Evolutionary conservation across 2,113 vertebrate genomes (phyloP).

Genomic region (Dipodomys ordii): DNA sequence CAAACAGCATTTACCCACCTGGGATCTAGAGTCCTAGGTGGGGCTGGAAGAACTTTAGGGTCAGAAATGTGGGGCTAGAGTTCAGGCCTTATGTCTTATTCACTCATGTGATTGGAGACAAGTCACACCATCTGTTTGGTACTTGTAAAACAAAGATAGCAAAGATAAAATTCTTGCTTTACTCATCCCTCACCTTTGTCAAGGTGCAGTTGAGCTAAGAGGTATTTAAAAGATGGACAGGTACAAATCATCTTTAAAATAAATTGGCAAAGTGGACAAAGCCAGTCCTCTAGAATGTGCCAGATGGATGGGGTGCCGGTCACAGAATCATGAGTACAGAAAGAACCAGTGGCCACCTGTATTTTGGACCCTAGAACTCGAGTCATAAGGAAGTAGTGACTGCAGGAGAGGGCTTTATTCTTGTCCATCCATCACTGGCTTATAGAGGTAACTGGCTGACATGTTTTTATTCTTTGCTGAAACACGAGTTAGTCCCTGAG

Average conservation of each 20-base stretch:
- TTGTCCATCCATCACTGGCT: background rate
- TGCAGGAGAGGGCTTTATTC: background rate
- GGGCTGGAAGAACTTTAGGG: background rate
- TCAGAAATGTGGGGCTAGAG: background rate
- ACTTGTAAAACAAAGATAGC: conserved; percentile 43
- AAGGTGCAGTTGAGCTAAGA: conserved; percentile 17
- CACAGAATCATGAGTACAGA: background rate
- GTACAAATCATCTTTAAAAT: background rate
- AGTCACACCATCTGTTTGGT: conserved; percentile 32
- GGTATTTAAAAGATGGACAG: conserved; percentile 25
- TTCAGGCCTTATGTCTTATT: background rate
- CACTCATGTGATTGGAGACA: conserved; percentile 14
- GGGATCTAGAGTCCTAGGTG: background rate
- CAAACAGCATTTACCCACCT: too few species aligned
- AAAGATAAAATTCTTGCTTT: conserved; percentile 44
- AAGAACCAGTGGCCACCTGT: background rate
- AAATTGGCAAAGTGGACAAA: background rate
- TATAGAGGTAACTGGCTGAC: background rate
- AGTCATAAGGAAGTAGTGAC: background rate
- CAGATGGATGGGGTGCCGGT: background rate
- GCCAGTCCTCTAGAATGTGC: background rate
- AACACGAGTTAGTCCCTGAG: background rate
- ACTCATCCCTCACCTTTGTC: conserved; percentile 34
- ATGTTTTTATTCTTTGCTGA: conserved; percentile 19
- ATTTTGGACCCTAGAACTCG: background rate